phyloP scores from a whole-genome alignment of 1,140 invertebrate species.

The Antheraea pernyi region DNA sequence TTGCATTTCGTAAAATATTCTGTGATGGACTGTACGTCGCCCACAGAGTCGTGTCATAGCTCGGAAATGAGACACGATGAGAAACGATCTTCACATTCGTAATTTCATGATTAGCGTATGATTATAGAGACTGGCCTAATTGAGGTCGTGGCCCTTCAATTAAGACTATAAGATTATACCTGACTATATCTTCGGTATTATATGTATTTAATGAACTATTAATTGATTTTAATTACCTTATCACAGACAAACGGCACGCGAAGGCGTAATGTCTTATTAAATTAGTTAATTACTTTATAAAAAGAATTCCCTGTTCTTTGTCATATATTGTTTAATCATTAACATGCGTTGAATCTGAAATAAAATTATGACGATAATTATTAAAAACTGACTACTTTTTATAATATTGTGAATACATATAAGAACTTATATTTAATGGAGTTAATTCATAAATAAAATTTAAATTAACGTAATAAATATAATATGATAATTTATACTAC shows the following conservation, averaged over 20 bases:
- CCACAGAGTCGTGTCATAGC: constrained; percentile 23
- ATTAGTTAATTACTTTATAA: neutral
- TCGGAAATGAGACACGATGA: constrained; percentile 54
- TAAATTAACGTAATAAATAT: neutral
- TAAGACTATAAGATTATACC: constrained; percentile 30
- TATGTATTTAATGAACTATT: constrained; percentile 2
- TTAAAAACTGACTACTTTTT: no score
- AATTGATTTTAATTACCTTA: neutral
- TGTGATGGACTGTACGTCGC: constrained; percentile 29
- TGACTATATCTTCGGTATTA: neutral
- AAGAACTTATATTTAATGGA: no score
- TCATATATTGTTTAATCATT: neutral
- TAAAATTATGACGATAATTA: no score
- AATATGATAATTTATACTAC: neutral
- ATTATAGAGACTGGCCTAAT: constrained; percentile 44
- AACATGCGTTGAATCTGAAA: no score
- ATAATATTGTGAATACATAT: no score
- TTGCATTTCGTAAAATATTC: constrained; percentile 3
- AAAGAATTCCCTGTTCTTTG: neutral
- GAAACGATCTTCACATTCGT: constrained; percentile 52
- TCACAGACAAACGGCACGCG: neutral
- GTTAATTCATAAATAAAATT: neutral
- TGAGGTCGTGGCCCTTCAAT: constrained; percentile 57
- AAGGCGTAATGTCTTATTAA: neutral
- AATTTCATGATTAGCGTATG: constrained; percentile 62